Conservation (phyloP, 2,797 vertebrate genomes). For the Tiaroga cobitis region DNA sequence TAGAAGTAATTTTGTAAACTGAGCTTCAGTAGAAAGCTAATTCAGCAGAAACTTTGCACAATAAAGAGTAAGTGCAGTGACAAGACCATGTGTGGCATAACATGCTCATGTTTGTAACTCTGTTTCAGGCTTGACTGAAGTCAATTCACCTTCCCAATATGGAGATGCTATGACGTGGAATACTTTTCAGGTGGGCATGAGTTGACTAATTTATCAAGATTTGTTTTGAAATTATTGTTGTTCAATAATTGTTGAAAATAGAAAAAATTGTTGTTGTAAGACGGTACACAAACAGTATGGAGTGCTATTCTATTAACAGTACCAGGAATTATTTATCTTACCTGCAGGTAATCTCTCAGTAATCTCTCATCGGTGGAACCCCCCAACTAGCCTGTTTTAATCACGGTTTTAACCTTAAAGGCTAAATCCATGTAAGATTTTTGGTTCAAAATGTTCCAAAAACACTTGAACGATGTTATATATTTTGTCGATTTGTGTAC, state of each 20-base stretch:
- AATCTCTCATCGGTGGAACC: background rate
- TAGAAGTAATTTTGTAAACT: background rate
- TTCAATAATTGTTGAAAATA: no score
- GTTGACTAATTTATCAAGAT: background rate
- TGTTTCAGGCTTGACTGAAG: constrained; percentile 86
- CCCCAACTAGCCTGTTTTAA: background rate
- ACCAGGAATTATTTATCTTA: background rate
- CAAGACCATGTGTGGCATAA: background rate
- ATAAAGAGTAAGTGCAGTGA: background rate
- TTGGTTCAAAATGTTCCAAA: no score
- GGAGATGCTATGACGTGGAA: constrained; percentile 86
- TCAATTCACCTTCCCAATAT: constrained; percentile 70
- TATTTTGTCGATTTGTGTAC: no score
- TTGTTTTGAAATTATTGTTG: background rate
- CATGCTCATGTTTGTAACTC: constrained; percentile 15
- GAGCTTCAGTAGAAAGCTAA: background rate
- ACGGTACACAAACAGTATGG: background rate
- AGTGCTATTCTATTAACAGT: background rate
- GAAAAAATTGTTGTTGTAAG: background rate
- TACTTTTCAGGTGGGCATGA: constrained; percentile 84
- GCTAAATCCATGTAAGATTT: no score
- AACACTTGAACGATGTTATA: no score
- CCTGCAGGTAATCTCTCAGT: background rate
- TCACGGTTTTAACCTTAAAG: background rate
- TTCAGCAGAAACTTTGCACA: background rate